Evolutionary conservation across 2,888 invertebrate species (phyloP).

Genomic region (Blera fallax): DNA sequence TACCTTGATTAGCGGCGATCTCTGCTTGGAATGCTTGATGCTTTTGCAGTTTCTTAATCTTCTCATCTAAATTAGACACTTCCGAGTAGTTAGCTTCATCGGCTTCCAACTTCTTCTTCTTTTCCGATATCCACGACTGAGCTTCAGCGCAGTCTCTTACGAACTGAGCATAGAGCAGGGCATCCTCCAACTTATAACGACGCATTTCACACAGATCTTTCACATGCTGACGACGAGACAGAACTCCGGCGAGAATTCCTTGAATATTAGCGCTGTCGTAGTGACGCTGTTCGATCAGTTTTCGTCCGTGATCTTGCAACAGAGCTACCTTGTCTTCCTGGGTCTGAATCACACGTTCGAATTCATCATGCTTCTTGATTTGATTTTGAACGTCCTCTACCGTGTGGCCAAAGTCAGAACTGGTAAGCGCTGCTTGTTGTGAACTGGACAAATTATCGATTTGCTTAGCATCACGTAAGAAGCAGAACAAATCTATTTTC

Average conservation of each 20-base stretch:
- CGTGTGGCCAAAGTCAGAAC: slow-evolving; percentile 88
- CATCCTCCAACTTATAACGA: slow-evolving; percentile 88
- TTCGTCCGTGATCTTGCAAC: slow-evolving; percentile 92
- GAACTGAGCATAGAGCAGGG: slow-evolving; percentile 93
- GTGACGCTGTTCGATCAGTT: slow-evolving; percentile 94
- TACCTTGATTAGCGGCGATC: slow-evolving; percentile 91
- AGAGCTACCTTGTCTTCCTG: slow-evolving; percentile 93
- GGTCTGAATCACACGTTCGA: slow-evolving; percentile 93
- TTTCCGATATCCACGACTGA: slow-evolving; percentile 95
- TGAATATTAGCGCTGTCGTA: slow-evolving; percentile 93
- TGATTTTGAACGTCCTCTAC: slow-evolving; percentile 95
- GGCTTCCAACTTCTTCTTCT: slow-evolving; percentile 92
- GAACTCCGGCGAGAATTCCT: slow-evolving; percentile 88
- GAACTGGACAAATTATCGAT: slow-evolving; percentile 93
- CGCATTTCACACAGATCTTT: slow-evolving; percentile 86
- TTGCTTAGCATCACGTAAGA: slow-evolving; percentile 96
- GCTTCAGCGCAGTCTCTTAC: slow-evolving; percentile 95
- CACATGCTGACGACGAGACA: slow-evolving; percentile 86
- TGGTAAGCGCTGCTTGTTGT: slow-evolving; percentile 90
- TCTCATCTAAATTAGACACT: slow-evolving; percentile 94
- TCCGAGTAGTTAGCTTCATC: slow-evolving; percentile 86
- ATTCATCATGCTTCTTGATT: slow-evolving; percentile 96
- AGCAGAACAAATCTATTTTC: slow-evolving; percentile 95
- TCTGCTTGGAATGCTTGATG: slow-evolving; percentile 98
- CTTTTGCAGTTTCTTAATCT: slow-evolving; percentile 96